phyloP scores from a whole-genome alignment of 1,140 invertebrate species.

The Sogatella furcifera region DNA sequence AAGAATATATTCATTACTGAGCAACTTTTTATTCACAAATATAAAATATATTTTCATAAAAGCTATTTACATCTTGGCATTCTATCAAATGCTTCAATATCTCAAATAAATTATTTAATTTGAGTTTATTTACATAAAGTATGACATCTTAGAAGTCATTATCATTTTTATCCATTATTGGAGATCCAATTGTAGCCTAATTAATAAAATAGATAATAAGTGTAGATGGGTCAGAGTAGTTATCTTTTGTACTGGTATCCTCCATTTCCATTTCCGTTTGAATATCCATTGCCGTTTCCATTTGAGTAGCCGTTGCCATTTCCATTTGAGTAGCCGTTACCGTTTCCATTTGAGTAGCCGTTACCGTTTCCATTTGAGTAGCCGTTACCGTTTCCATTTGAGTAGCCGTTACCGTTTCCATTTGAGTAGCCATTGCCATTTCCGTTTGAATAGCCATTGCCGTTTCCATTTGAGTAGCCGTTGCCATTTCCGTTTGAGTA shows the following conservation, averaged over 20 bases:
- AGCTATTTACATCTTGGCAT: no score
- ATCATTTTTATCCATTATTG: no score
- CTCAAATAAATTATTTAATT: no score
- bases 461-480: neutral
- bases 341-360: neutral
- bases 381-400: neutral
- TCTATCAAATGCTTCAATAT: no score
- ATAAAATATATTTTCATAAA: no score
- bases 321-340: neutral
- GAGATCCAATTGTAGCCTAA: no score
- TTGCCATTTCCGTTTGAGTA: neutral
- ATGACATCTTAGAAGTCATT: no score
- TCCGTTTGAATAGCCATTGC: neutral
- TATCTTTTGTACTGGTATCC: neutral
- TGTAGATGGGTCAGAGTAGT: no score
- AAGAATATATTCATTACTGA: no score
- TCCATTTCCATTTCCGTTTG: neutral
- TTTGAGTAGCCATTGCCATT: neutral
- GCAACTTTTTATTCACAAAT: no score
- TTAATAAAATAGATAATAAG: no score
- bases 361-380: constrained; percentile 8
- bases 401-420: constrained; percentile 10
- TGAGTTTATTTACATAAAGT: no score
- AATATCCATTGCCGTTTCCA: neutral
- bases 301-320: neutral